phyloP scores from a whole-genome alignment of 2,113 vertebrate species.

The Uropsilus gracilis region DNA sequence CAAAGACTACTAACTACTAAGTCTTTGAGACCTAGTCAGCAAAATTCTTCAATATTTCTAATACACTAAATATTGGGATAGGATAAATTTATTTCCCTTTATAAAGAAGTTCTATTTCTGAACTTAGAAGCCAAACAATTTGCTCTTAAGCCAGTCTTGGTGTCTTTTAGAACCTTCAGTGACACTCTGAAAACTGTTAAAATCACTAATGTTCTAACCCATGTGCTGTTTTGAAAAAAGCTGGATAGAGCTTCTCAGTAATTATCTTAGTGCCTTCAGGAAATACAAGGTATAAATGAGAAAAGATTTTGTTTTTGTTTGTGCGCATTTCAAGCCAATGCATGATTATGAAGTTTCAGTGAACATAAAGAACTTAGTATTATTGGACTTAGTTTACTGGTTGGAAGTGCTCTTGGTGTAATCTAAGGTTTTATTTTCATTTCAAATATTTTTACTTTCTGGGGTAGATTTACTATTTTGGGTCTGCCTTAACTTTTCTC shows the following conservation, averaged over 20 bases:
- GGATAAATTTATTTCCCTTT: constrained; percentile 33
- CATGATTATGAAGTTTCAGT: constrained; percentile 24
- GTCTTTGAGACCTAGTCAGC: neutral
- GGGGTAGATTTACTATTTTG: constrained; percentile 45
- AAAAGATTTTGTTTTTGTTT: constrained; percentile 10
- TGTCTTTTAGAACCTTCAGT: constrained; percentile 46
- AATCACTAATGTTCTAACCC: constrained; percentile 20
- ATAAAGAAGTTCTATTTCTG: constrained; percentile 1
- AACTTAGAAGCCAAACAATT: neutral
- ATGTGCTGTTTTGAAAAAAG: constrained; percentile 32
- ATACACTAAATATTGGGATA: constrained; percentile 29
- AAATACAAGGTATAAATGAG: neutral
- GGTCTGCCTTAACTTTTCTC: neutral
- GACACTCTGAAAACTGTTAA: constrained; percentile 44
- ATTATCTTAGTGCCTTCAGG: neutral
- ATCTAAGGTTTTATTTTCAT: constrained; percentile 37
- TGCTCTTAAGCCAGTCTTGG: constrained; percentile 42
- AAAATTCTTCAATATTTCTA: constrained; percentile 24
- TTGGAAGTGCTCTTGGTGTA: constrained; percentile 15
- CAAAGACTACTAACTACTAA: too few relatives aligned
- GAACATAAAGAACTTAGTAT: neutral
- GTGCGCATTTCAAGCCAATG: neutral
- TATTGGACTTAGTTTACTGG: constrained; percentile 11
- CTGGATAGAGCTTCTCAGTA: neutral
- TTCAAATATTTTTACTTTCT: constrained; percentile 69